Conservation (phyloP, 1,140 invertebrate species). For the Lepidostoma basale region DNA sequence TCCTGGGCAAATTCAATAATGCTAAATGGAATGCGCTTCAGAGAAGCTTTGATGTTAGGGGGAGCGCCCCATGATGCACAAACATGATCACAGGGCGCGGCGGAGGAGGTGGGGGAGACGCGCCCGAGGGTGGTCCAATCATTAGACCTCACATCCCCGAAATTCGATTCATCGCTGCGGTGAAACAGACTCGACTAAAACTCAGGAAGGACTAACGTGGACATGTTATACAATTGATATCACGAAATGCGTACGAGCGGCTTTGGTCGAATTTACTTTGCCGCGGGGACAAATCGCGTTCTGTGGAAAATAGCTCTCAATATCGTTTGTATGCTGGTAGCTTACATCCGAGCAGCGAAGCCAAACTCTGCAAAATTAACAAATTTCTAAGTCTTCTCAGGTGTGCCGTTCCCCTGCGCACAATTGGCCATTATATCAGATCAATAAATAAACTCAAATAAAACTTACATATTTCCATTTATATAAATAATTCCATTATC, state of each 20-base stretch:
- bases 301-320: background rate
- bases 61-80: slow-evolving; percentile 28
- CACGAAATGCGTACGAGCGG: too few species aligned
- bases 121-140: background rate
- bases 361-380: slow-evolving; percentile 20
- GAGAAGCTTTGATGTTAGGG: slow-evolving; percentile 38
- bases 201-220: background rate
- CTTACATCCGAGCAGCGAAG: slow-evolving; percentile 10
- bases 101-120: background rate
- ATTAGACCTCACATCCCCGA: background rate
- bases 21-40: slow-evolving; percentile 37
- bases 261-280: background rate
- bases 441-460: slow-evolving; percentile 1
- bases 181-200: background rate
- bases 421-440: background rate
- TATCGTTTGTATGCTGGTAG: slow-evolving; percentile 13
- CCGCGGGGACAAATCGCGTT: background rate
- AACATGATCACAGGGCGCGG: slow-evolving; percentile 19
- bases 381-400: slow-evolving; percentile 27
- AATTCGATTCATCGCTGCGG: background rate
- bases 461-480: too few species aligned
- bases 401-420: slow-evolving; percentile 1
- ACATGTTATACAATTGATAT: too few species aligned
- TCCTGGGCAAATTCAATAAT: slow-evolving; percentile 35
- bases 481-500: too few species aligned